phyloP scores from a whole-genome alignment of 2,113 vertebrate species.

The Amblyornis subalaris region DNA sequence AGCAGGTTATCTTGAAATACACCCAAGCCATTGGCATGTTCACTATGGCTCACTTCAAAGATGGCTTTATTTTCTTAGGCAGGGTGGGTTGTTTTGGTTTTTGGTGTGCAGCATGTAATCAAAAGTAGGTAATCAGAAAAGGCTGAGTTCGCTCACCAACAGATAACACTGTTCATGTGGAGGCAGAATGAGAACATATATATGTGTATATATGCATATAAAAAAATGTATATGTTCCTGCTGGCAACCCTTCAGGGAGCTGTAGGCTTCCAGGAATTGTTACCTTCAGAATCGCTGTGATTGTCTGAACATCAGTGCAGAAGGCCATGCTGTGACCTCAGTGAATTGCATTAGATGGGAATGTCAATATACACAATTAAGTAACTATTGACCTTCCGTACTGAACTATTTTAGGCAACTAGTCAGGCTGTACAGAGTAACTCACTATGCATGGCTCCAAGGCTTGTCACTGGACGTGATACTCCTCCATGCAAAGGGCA shows the following conservation, averaged over 20 bases:
- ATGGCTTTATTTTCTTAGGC: neutral
- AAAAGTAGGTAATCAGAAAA: neutral
- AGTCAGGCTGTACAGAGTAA: neutral
- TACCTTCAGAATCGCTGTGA: neutral
- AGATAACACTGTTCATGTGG: neutral
- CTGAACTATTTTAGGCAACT: slow-evolving; percentile 11
- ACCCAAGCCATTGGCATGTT: neutral
- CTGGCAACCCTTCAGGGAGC: neutral
- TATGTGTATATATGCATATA: neutral
- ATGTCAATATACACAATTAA: slow-evolving; percentile 4
- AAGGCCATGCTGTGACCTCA: neutral
- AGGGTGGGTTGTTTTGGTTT: accelerated
- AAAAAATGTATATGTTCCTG: neutral
- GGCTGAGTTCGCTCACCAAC: neutral
- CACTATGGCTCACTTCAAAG: neutral
- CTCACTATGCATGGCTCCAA: neutral
- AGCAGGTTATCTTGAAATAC: neutral
- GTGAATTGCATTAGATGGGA: slow-evolving; percentile 17
- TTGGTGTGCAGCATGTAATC: neutral
- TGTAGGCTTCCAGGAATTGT: neutral
- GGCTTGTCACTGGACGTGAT: neutral
- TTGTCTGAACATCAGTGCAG: neutral
- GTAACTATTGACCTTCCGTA: neutral
- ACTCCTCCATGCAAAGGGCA: accelerated
- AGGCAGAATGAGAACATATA: neutral